Percentiles rank a stretch among this genome's conserved stretches.
Evolutionary conservation across 2,888 invertebrate genomes (phyloP).

Genomic region (Entomobrya proxima): DNA sequence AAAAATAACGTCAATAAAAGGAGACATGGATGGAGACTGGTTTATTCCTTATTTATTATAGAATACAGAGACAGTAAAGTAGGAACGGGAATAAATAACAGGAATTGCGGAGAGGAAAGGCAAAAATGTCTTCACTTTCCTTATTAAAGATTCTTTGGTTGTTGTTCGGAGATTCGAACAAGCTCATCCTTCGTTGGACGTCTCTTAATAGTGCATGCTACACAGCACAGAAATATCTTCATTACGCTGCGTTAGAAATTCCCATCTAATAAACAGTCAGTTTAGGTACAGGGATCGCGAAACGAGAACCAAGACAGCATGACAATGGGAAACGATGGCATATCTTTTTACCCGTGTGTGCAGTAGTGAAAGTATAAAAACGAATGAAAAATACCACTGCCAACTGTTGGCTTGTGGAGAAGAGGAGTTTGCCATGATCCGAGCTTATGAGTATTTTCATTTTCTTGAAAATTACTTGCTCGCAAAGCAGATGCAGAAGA

Average conservation of each 20-base stretch:
- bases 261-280: conserved; percentile 22
- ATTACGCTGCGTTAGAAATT: conserved; percentile 7
- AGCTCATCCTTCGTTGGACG: neutral
- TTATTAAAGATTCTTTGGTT: conserved; percentile 30
- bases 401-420: conserved; percentile 1
- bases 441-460: conserved; percentile 45
- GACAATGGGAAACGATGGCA: neutral
- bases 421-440: conserved; percentile 8
- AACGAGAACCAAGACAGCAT: neutral
- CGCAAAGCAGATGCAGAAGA: neutral
- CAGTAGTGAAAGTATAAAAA: neutral
- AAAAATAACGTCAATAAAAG: neutral
- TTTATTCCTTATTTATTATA: neutral
- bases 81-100: neutral
- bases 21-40: neutral
- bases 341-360: neutral
- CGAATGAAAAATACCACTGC: neutral
- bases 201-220: neutral
- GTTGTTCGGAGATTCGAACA: neutral
- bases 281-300: conserved; percentile 14
- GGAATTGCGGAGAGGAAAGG: too few species aligned
- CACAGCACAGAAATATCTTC: conserved; percentile 15
- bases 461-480: conserved; percentile 26
- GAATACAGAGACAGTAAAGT: neutral
- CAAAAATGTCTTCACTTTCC: neutral